phyloP scores from a whole-genome alignment of 2,888 invertebrate species.

The Eupithecia pulchellata region DNA sequence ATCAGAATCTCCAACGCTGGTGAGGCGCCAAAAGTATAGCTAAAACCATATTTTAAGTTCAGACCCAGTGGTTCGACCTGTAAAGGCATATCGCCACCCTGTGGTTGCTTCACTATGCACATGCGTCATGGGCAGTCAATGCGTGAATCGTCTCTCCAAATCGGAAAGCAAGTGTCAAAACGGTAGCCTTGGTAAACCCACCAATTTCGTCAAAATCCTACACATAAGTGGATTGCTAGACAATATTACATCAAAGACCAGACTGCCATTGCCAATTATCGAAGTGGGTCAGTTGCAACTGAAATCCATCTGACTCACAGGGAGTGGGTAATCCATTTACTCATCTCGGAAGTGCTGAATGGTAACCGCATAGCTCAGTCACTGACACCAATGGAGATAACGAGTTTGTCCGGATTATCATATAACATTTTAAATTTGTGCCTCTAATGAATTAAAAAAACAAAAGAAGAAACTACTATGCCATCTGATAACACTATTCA shows the following conservation, averaged over 20 bases:
- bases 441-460: neutral
- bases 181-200: neutral
- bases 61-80: neutral
- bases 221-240: slow-evolving; percentile 14
- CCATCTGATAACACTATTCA: too few relatives aligned
- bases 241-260: slow-evolving; percentile 5
- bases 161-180: neutral
- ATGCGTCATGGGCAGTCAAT: neutral
- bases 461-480: too few relatives aligned
- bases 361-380: slow-evolving; percentile 1
- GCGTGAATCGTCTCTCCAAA: neutral
- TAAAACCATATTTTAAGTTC: neutral
- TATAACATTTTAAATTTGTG: neutral
- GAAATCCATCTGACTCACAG: slow-evolving; percentile 23
- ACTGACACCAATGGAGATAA: neutral
- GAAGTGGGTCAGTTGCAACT: slow-evolving; percentile 25
- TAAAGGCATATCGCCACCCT: neutral
- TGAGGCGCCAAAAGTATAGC: too few relatives aligned
- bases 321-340: slow-evolving; percentile 35
- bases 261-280: slow-evolving; percentile 6
- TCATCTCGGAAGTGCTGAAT: slow-evolving; percentile 27
- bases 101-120: neutral
- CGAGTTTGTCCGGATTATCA: too few relatives aligned
- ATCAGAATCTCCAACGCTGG: too few relatives aligned
- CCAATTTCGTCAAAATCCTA: neutral